Conservation (phyloP, 92 coral and sea anemone genomes). For the Epizoanthus stellaris region DNA sequence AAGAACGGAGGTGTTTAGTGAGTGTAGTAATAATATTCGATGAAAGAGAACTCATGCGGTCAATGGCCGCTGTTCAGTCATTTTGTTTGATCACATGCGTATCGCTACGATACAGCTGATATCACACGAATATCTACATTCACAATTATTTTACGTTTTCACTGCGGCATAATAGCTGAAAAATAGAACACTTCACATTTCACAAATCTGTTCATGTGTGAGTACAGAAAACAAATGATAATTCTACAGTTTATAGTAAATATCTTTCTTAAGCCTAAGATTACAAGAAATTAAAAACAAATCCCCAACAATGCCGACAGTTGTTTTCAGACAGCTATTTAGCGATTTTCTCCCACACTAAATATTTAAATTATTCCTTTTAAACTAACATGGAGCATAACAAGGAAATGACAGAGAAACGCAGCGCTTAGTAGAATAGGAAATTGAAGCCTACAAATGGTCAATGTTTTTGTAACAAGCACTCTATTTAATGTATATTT, state of each 20-base stretch:
- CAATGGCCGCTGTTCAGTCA: no score
- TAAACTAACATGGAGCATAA: neutral
- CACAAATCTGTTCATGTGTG: no score
- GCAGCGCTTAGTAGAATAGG: neutral
- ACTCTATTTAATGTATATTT: neutral
- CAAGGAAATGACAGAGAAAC: neutral
- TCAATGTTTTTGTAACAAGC: neutral
- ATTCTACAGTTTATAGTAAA: neutral
- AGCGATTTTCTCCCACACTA: neutral
- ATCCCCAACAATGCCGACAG: neutral
- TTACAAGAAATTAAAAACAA: neutral
- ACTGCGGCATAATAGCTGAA: conserved; percentile 5
- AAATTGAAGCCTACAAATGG: neutral
- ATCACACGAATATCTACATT: no score
- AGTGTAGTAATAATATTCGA: no score
- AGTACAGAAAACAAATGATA: no score
- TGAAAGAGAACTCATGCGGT: no score
- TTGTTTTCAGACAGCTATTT: neutral
- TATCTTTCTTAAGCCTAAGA: neutral
- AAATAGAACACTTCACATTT: neutral
- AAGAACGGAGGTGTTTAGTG: no score
- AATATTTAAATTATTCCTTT: neutral
- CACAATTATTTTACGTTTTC: no score
- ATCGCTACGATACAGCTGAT: no score
- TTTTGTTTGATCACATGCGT: no score